These are phyloP conservation scores for Oscheius onirici DNA, from an alignment of 2,888 invertebrate genomes.

Conservation along the genomic window DNA sequence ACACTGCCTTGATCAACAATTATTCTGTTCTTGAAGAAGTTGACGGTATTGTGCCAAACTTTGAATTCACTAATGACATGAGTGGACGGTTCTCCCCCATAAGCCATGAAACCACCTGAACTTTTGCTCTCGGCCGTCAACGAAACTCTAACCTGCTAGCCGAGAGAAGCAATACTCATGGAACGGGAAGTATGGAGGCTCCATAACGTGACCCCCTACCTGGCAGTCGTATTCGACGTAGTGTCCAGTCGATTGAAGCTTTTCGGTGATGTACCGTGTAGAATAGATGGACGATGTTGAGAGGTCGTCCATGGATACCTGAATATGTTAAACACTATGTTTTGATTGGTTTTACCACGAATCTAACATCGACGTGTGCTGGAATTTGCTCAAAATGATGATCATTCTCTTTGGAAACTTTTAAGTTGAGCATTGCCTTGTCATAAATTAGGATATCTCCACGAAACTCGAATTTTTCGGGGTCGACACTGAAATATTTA, in stretches of 20 bases:
- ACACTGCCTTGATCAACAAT: background rate
- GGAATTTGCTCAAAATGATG: slow-evolving; percentile 34
- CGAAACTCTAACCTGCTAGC: slow-evolving; percentile 31
- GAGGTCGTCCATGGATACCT: slow-evolving; percentile 48
- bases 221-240: slow-evolving; percentile 42
- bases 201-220: slow-evolving; percentile 52
- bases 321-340: background rate
- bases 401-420: slow-evolving; percentile 22
- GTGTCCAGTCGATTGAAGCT: slow-evolving; percentile 40
- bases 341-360: slow-evolving; percentile 37
- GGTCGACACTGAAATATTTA: background rate
- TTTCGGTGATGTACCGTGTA: slow-evolving; percentile 25
- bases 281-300: slow-evolving; percentile 42
- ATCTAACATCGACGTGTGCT: slow-evolving; percentile 36
- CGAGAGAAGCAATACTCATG: slow-evolving; percentile 47
- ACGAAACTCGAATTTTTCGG: background rate
- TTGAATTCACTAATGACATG: slow-evolving; percentile 46
- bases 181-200: slow-evolving; percentile 49
- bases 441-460: slow-evolving; percentile 25
- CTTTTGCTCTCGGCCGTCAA: no score
- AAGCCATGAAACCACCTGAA: slow-evolving; percentile 43
- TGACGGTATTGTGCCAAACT: slow-evolving; percentile 42
- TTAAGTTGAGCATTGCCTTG: slow-evolving; percentile 21
- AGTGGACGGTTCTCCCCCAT: slow-evolving; percentile 46
- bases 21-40: slow-evolving; percentile 41